A percentile compares a stretch with the other conserved stretches of the same genome.
Evolutionary conservation across 2,888 invertebrate genomes (phyloP).

Genomic region (Microdon myrmicae): DNA sequence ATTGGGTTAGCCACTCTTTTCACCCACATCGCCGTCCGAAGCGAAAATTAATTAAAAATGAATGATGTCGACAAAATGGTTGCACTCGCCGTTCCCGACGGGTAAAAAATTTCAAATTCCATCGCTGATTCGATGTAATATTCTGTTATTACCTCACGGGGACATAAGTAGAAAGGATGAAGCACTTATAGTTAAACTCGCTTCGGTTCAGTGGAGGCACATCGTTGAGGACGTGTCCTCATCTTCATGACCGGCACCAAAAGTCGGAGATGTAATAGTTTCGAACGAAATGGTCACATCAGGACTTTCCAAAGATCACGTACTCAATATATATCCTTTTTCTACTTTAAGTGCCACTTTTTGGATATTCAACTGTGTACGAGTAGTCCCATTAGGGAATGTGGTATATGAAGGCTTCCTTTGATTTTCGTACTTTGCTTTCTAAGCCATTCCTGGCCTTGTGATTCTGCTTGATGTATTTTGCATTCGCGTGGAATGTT

Average conservation of each 20-base stretch:
- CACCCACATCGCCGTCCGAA: conserved; percentile 4
- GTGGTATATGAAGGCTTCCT: neutral
- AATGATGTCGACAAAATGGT: conserved; percentile 43
- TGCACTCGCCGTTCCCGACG: neutral
- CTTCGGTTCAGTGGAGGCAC: conserved; percentile 21
- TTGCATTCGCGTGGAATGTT: conserved; percentile 39
- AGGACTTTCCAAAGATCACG: conserved; percentile 67
- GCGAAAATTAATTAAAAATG: conserved; percentile 50
- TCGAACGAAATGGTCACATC: conserved; percentile 65
- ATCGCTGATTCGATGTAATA: conserved; percentile 39
- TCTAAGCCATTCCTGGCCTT: neutral
- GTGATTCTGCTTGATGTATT: conserved; percentile 39
- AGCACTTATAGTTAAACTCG: conserved; percentile 42
- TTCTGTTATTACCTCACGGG: conserved; percentile 42
- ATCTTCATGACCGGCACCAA: conserved; percentile 16
- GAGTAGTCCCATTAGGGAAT: conserved; percentile 47
- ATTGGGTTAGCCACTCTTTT: conserved; percentile 3
- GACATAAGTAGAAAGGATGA: conserved; percentile 17
- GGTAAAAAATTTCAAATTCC: conserved; percentile 42
- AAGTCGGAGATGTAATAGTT: conserved; percentile 45
- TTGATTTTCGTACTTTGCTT: conserved; percentile 9
- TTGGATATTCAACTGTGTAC: conserved; percentile 51
- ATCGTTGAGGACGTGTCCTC: conserved; percentile 17
- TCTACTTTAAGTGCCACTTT: conserved; percentile 52
- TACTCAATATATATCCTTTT: conserved; percentile 65